Percentiles rank a stretch among this genome's conserved stretches.
phyloP scores from a whole-genome alignment of 2,113 vertebrate species.

The Laticauda colubrina region DNA sequence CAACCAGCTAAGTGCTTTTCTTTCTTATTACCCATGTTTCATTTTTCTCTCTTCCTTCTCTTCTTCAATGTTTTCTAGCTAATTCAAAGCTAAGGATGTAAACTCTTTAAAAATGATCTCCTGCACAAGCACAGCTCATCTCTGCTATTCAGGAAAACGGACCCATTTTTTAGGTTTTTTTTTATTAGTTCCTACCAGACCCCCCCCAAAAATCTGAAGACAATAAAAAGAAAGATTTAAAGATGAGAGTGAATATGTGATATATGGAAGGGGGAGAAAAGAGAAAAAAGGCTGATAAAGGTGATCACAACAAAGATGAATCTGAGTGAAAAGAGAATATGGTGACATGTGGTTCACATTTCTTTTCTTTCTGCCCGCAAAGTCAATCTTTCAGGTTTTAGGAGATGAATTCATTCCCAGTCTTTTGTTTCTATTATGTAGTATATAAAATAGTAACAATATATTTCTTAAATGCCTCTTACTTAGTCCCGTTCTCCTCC shows the following conservation, averaged over 20 bases:
- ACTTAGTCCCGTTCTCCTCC: not conserved
- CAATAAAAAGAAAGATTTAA: not conserved
- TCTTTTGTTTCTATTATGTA: not conserved
- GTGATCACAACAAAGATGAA: not conserved
- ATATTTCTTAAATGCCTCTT: not conserved
- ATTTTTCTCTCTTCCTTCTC: not conserved
- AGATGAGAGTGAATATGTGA: not conserved
- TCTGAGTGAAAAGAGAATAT: not conserved
- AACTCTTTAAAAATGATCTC: not conserved
- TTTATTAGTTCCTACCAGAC: not conserved
- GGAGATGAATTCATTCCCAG: not conserved
- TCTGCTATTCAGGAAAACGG: not conserved
- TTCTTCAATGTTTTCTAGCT: not conserved
- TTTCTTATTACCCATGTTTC: not conserved
- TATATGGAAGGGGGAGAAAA: not conserved
- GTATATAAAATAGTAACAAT: not conserved
- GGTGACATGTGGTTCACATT: not conserved
- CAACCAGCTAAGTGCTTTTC: not conserved
- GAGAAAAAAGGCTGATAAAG: not conserved
- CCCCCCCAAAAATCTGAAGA: not conserved
- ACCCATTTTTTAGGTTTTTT: not conserved
- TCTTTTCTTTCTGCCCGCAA: not conserved
- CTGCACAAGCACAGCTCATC: not conserved
- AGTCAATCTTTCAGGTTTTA: not conserved
- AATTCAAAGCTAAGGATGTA: not conserved